Evolutionary conservation across 2,113 vertebrate genomes (phyloP), one percentile per base, ranked within the genome.

Genomic region (Formicarius rufipectus): DNA sequence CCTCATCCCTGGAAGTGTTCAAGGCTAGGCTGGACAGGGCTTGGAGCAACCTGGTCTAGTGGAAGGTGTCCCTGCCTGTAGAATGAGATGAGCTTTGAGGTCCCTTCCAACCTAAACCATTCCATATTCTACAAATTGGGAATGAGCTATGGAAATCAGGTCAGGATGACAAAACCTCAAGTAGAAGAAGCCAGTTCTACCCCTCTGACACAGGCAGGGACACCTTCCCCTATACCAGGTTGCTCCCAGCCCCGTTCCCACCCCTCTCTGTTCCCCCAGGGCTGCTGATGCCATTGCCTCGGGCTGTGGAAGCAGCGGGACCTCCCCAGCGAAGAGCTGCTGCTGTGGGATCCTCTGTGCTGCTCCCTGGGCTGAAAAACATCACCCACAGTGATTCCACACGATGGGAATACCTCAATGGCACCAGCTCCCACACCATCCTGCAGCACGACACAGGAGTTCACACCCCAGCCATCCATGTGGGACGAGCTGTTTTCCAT

Each of bases 361-460:
- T 95, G 90, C 92, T 97, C 35, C 82, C 88, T 0, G 90, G 72
- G 71, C 90, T 16, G 1, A 58, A 3, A 1, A 72, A 66, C 4
- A 0, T 4, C 58, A 37, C 72, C 0, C 28, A 7, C 37, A 3
- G 25, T 53, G 0, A 9, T 14, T 69, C 72, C 25, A 1, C 1
- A 2, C 4, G 0, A 4, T 96, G 96, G 96, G 94, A 96, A 28
- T 44, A n/a, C 83, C 67, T 76, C 63, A 30, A 30, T 0, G 83
- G 86, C 88, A 58, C 28, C 10, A 0, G 27, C 18, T 9, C 59
- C 94, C 23, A 0, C 28, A 4, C 35, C 94, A n/a, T 95, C 76
- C 84, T 95, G 71, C 85, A 50, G 63, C 63, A 83, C 33, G 0
- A 0, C 0, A 9, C n/a, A 1, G 62, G 55, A 1, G 4, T 55